A percentile compares a stretch with the other conserved stretches of the same genome.
Conservation (phyloP, 1,140 invertebrate species). For the Carposina sasakii region DNA sequence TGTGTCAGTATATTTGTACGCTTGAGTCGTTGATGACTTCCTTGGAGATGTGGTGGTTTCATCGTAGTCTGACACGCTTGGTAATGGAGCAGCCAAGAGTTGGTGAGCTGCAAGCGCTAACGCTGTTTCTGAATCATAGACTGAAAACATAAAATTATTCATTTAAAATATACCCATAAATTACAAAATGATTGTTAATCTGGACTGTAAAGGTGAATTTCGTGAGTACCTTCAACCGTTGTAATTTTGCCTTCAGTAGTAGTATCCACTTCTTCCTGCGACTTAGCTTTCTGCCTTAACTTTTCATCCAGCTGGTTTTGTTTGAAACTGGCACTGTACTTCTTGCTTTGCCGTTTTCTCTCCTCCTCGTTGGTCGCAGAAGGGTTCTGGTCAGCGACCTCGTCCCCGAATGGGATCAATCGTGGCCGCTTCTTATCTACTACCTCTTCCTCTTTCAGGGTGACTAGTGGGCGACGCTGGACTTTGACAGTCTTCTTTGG, state of each 20-base stretch:
- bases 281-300: conserved; percentile 31
- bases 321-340: conserved; percentile 55
- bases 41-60: conserved; percentile 37
- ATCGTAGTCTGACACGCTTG: conserved; percentile 53
- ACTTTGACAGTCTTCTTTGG: conserved; percentile 30
- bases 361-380: conserved; percentile 61
- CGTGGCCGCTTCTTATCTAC: conserved; percentile 47
- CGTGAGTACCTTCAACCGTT: conserved; percentile 38
- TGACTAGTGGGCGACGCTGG: conserved; percentile 43
- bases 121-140: conserved; percentile 64
- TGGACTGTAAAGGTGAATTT: too few relatives aligned
- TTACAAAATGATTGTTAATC: not conserved
- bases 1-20: conserved; percentile 42
- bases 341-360: conserved; percentile 61
- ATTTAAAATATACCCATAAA: too few relatives aligned
- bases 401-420: conserved; percentile 36
- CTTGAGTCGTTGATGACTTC: conserved; percentile 32
- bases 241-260: conserved; percentile 37
- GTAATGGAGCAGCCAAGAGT: conserved; percentile 58
- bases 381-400: conserved; percentile 41
- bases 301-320: conserved; percentile 54
- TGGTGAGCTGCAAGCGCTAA: conserved; percentile 66
- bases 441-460: conserved; percentile 34
- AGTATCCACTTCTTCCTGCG: conserved; percentile 25
- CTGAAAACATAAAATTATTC: conserved; percentile 22